Evolutionary conservation across 2,797 vertebrate species (phyloP).

Genomic region (Masticophis lateralis): DNA sequence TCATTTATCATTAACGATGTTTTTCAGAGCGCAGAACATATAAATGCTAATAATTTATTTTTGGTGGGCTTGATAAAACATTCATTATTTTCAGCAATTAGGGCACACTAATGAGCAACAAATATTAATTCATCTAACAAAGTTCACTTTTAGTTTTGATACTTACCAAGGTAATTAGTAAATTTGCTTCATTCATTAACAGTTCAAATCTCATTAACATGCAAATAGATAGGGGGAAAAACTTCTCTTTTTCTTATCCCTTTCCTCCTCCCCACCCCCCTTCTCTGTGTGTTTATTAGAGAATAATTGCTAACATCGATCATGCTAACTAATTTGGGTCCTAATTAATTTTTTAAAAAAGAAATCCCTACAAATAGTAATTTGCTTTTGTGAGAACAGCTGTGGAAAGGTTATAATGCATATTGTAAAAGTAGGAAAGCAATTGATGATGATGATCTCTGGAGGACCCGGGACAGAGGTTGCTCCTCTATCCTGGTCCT

Average conservation of each 20-base stretch:
- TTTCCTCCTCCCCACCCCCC: not conserved
- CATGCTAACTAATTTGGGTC: slow-evolving; percentile 50
- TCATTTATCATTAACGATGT: slow-evolving; percentile 51
- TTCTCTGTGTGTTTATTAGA: slow-evolving; percentile 29
- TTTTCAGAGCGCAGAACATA: slow-evolving; percentile 42
- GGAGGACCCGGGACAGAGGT: no score
- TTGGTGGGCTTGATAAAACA: slow-evolving; percentile 52
- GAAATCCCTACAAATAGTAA: slow-evolving; percentile 42
- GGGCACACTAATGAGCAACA: slow-evolving; percentile 53
- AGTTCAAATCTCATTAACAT: slow-evolving; percentile 70
- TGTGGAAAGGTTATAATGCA: slow-evolving; percentile 51
- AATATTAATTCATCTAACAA: slow-evolving; percentile 61
- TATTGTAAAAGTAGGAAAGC: not conserved
- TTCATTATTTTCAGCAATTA: slow-evolving; percentile 63
- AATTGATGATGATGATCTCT: no score
- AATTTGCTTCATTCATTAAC: slow-evolving; percentile 63
- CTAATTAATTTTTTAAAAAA: slow-evolving; percentile 19
- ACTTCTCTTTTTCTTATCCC: slow-evolving; percentile 25
- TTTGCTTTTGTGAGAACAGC: slow-evolving; percentile 49
- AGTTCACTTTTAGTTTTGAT: slow-evolving; percentile 62
- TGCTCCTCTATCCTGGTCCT: no score
- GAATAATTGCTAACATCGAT: slow-evolving; percentile 56
- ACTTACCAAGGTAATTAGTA: slow-evolving; percentile 55
- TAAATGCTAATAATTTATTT: slow-evolving; percentile 56
- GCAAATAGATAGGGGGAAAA: slow-evolving; percentile 51